Conservation (phyloP, 2,113 vertebrate genomes). For the Sorex araneus region DNA sequence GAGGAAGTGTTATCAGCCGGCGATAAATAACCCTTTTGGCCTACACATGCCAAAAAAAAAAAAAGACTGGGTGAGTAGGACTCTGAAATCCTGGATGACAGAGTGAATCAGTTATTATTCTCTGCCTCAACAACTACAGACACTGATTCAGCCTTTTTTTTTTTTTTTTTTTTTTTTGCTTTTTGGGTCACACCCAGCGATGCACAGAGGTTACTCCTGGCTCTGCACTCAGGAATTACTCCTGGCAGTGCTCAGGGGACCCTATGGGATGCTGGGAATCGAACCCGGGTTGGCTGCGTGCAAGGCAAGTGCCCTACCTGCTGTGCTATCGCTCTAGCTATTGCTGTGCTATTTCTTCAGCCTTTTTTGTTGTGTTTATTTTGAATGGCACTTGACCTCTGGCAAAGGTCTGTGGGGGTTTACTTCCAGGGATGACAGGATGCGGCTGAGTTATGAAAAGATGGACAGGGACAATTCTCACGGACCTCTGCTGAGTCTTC, state of each 20-base stretch:
- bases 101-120: neutral
- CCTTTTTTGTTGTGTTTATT: neutral
- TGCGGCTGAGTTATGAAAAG: conserved; percentile 28
- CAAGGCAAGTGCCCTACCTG: no score
- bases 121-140: no score
- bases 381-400: neutral
- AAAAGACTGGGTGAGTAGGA: conserved; percentile 4
- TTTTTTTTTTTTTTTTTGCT: no score
- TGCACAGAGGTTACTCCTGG: no score
- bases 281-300: no score
- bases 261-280: no score
- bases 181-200: no score
- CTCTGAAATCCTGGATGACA: conserved; percentile 49
- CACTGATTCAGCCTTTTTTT: neutral
- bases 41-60: neutral
- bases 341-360: no score
- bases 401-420: neutral
- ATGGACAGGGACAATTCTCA: conserved; percentile 69
- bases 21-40: neutral
- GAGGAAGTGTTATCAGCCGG: neutral
- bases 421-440: conserved; percentile 46
- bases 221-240: no score
- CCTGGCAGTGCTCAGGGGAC: no score
- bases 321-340: no score
- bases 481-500: neutral